Conservation (phyloP, 1,140 invertebrate species). For the Micrasema minimum region DNA sequence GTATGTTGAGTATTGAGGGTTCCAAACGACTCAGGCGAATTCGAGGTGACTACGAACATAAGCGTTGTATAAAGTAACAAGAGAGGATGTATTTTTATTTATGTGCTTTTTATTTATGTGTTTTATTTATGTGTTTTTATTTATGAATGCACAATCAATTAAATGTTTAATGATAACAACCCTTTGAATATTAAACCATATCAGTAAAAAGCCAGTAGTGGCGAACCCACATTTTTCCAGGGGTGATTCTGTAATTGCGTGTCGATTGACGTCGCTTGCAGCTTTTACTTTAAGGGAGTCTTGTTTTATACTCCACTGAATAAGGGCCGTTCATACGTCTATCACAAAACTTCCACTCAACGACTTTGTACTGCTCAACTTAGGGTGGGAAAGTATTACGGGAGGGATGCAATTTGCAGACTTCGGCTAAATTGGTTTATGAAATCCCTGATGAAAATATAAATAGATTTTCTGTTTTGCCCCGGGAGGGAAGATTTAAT, state of each 20-base stretch:
- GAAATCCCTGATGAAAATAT: conserved; percentile 32
- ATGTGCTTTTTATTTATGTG: no score
- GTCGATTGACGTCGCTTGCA: conserved; percentile 51
- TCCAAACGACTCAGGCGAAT: no score
- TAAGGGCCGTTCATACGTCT: conserved; percentile 18
- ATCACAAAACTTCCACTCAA: conserved; percentile 8
- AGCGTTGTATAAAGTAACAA: no score
- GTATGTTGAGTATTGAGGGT: no score
- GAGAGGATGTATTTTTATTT: no score
- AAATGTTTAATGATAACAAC: no score
- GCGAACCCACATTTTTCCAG: not conserved
- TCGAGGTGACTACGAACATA: no score
- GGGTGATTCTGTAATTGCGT: conserved; percentile 48
- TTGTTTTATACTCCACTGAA: conserved; percentile 40
- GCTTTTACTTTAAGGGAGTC: conserved; percentile 43
- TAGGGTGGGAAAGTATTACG: not conserved
- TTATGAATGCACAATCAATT: no score
- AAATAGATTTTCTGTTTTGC: conserved; percentile 28
- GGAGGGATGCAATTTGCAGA: conserved; percentile 19
- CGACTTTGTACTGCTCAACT: conserved; percentile 15
- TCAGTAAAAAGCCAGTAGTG: no score
- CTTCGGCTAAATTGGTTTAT: conserved; percentile 30
- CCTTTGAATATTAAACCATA: not conserved
- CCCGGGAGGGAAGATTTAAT: not conserved
- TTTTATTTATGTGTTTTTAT: no score